Percentiles rank a stretch among this genome's conserved stretches.
These are phyloP conservation scores for Cephus rjabovi DNA, from an alignment of 2,888 invertebrate species.

Conservation along the genomic window DNA sequence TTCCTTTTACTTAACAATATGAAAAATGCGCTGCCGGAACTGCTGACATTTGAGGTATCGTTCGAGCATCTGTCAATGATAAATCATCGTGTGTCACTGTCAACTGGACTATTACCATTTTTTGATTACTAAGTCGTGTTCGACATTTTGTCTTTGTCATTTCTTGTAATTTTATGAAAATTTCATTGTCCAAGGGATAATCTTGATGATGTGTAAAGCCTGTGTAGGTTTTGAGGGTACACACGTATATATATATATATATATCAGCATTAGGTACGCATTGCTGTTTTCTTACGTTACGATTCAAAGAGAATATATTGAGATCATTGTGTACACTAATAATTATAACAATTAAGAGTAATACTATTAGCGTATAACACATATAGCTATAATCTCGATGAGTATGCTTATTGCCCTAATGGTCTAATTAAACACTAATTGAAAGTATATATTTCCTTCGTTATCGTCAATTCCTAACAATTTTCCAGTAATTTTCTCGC, in stretches of 20 bases:
- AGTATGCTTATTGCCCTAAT: constrained; percentile 46
- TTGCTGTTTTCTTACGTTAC: constrained; percentile 48
- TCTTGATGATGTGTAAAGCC: neutral
- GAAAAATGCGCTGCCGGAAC: neutral
- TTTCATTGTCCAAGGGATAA: neutral
- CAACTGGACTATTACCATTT: neutral
- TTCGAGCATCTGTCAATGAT: neutral
- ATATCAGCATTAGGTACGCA: constrained; percentile 27
- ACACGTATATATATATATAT: constrained; percentile 26
- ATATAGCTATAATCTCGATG: constrained; percentile 32
- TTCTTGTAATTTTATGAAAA: neutral
- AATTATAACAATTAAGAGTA: constrained; percentile 25
- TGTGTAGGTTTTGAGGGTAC: constrained; percentile 42
- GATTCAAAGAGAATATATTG: constrained; percentile 27
- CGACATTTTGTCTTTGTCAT: neutral
- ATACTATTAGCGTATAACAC: constrained; percentile 2
- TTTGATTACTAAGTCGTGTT: neutral
- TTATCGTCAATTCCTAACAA: neutral
- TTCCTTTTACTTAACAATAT: constrained; percentile 17
- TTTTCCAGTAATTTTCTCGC: neutral
- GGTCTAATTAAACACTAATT: constrained; percentile 56
- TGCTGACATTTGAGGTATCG: neutral
- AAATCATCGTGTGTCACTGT: no score
- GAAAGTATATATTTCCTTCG: constrained; percentile 39
- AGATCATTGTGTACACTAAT: constrained; percentile 50